Percentiles rank a stretch among this genome's conserved stretches.
Evolutionary conservation across 37 sponge, comb jelly and placozoan genomes (phyloP).

Genomic region (Petrosia ficiformis): DNA sequence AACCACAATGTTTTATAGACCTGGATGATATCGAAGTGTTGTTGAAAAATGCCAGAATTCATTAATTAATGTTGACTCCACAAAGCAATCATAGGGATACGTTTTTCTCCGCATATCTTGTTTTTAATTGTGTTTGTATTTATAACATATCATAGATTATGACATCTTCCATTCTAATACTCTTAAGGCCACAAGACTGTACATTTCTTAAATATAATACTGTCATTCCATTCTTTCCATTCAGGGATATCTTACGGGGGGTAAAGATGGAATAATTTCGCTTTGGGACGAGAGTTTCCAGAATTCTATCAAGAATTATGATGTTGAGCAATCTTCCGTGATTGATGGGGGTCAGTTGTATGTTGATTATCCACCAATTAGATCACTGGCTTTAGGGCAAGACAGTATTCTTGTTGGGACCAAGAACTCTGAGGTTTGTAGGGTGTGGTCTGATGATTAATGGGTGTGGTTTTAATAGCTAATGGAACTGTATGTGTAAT

Average conservation of each 20-base stretch:
- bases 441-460: not conserved
- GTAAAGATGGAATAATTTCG: conserved; percentile 88
- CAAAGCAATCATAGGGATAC: too few species aligned
- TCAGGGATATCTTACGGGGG: conserved; percentile 90
- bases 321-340: conserved; percentile 47
- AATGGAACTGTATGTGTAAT: not conserved
- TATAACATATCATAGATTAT: too few species aligned
- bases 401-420: conserved; percentile 90
- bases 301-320: conserved; percentile 65
- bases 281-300: conserved; percentile 88
- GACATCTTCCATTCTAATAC: too few species aligned
- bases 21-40: too few species aligned
- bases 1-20: too few species aligned
- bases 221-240: too few species aligned
- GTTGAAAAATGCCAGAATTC: too few species aligned
- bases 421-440: conserved; percentile 78
- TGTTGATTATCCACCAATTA: conserved; percentile 72
- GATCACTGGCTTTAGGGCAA: conserved; percentile 77
- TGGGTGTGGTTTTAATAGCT: not conserved
- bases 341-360: conserved; percentile 30
- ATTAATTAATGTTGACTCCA: too few species aligned
- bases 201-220: too few species aligned
- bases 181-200: too few species aligned
- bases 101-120: too few species aligned
- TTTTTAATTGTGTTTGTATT: too few species aligned